Evolutionary conservation across 2,888 invertebrate genomes (phyloP).

Genomic region (Caenorhabditis macrosperma): DNA sequence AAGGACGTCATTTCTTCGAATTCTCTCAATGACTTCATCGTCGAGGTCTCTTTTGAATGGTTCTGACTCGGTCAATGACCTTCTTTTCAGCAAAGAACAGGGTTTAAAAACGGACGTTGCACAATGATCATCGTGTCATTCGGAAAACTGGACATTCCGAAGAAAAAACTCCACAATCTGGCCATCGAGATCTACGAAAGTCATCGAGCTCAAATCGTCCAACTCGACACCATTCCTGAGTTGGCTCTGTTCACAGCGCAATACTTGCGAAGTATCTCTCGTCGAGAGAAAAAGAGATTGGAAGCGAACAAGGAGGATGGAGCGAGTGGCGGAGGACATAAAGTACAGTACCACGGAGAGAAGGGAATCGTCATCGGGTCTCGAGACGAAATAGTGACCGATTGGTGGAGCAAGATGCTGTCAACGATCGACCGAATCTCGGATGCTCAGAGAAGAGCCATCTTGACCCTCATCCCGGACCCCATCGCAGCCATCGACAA

Average conservation of each 20-base stretch:
- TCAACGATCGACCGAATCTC: constrained; percentile 53
- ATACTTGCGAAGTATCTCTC: constrained; percentile 48
- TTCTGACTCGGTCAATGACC: too few relatives aligned
- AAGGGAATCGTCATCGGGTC: constrained; percentile 54
- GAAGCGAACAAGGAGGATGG: neutral
- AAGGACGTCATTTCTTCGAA: constrained; percentile 53
- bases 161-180: constrained; percentile 50
- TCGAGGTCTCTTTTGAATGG: constrained; percentile 30
- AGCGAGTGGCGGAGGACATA: constrained; percentile 15
- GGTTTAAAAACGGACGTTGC: constrained; percentile 53
- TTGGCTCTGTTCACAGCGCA: constrained; percentile 54
- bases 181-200: constrained; percentile 52
- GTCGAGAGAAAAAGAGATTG: constrained; percentile 42
- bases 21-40: constrained; percentile 28
- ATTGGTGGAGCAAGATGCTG: constrained; percentile 69
- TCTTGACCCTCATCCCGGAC: constrained; percentile 57
- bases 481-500: constrained; percentile 54
- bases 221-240: constrained; percentile 31
- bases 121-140: constrained; percentile 56
- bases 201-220: constrained; percentile 53
- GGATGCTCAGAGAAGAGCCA: constrained; percentile 59
- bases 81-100: constrained; percentile 42
- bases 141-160: constrained; percentile 48
- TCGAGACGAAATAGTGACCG: constrained; percentile 48
- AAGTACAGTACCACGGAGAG: constrained; percentile 49